phyloP scores from a whole-genome alignment of 2,888 invertebrate species.

The Beris chalybata region DNA sequence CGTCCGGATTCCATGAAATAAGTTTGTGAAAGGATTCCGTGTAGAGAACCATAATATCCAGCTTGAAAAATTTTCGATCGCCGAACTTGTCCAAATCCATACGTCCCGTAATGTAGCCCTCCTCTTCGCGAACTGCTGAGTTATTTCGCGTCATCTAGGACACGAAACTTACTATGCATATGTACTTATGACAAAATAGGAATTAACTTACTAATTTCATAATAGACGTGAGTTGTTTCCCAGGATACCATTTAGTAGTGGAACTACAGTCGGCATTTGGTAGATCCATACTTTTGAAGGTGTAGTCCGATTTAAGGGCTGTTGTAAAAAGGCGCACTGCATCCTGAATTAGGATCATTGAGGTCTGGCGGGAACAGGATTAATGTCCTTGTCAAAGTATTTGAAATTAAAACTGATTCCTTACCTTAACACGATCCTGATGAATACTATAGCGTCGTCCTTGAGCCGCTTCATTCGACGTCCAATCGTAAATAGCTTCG shows the following conservation, averaged over 20 bases:
- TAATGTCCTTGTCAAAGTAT: background rate
- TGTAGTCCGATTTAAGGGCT: conserved; percentile 57
- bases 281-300: conserved; percentile 47
- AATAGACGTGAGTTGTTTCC: conserved; percentile 49
- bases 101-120: conserved; percentile 43
- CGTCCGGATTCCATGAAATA: conserved; percentile 54
- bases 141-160: conserved; percentile 40
- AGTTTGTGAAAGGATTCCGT: conserved; percentile 62
- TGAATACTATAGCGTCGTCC: conserved; percentile 13
- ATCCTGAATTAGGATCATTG: conserved; percentile 69
- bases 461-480: conserved; percentile 37
- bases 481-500: conserved; percentile 32
- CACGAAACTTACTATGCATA: conserved; percentile 59
- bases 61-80: conserved; percentile 65
- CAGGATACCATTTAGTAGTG: conserved; percentile 3
- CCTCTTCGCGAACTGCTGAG: conserved; percentile 9
- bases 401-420: conserved; percentile 41
- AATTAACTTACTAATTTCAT: conserved; percentile 65
- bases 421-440: conserved; percentile 48
- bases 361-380: conserved; percentile 10
- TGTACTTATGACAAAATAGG: conserved; percentile 58
- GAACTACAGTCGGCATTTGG: conserved; percentile 52
- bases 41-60: conserved; percentile 70
- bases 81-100: conserved; percentile 60
- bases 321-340: conserved; percentile 68